A percentile compares a stretch with the other conserved stretches of the same genome.
phyloP scores from a whole-genome alignment of 2,888 invertebrate genomes.

The Adelphocoris suturalis region DNA sequence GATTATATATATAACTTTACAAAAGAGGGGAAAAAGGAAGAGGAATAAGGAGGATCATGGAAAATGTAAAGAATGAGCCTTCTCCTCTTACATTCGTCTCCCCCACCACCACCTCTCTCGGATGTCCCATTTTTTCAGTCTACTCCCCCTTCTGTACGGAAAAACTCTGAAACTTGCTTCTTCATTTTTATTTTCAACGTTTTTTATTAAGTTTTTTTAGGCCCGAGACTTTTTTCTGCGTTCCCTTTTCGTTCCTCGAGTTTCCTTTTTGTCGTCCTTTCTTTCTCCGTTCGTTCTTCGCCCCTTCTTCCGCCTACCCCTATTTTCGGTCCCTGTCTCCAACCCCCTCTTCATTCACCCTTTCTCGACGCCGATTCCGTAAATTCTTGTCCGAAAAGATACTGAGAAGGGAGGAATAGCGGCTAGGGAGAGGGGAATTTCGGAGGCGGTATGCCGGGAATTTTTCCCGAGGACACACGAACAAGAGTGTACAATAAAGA shows the following conservation, averaged over 20 bases:
- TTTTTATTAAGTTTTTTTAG: neutral
- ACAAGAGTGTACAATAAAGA: neutral
- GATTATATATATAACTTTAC: too few species aligned
- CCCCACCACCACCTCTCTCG: neutral
- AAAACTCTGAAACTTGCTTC: neutral
- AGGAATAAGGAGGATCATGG: neutral
- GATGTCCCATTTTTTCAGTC: constrained; percentile 4
- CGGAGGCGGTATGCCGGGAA: neutral
- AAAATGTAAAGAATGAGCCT: constrained; percentile 13
- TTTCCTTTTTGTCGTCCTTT: neutral
- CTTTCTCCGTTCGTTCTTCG: neutral
- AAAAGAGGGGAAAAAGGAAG: neutral
- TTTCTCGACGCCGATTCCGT: neutral
- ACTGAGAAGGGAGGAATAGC: neutral
- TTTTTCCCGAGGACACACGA: neutral
- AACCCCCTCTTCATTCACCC: too few species aligned
- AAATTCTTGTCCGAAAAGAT: neutral
- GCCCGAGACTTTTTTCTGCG: neutral
- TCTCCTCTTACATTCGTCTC: neutral
- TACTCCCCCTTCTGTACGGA: neutral
- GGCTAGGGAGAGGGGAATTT: neutral
- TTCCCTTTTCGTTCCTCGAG: neutral
- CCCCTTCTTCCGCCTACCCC: too few species aligned
- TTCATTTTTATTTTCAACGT: neutral
- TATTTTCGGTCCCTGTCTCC: too few species aligned